Percentiles rank a stretch among this genome's conserved stretches.
Evolutionary conservation across 2,113 vertebrate genomes (phyloP).

Genomic region (Syngnathus scovelli): DNA sequence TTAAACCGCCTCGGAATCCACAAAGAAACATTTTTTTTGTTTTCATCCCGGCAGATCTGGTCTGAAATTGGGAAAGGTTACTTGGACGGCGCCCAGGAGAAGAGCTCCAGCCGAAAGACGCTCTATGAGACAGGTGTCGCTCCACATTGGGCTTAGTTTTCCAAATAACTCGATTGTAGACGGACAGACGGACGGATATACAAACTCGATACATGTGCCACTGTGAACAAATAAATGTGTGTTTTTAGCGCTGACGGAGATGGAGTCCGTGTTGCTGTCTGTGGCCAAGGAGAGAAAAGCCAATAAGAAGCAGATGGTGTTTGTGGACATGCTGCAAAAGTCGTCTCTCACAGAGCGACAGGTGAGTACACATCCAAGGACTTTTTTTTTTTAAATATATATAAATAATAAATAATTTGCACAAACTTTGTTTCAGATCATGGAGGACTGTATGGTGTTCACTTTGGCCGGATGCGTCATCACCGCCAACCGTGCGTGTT

Average conservation of each 20-base stretch:
- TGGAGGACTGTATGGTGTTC: constrained; percentile 97
- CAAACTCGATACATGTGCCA: neutral
- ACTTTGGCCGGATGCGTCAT: constrained; percentile 86
- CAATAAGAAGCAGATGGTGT: constrained; percentile 68
- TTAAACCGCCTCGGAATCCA: neutral
- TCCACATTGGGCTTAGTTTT: neutral
- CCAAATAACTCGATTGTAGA: neutral
- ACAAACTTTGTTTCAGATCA: constrained; percentile 69
- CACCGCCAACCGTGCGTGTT: constrained; percentile 87
- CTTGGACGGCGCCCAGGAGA: constrained; percentile 91
- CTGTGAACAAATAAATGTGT: neutral
- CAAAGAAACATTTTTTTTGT: neutral
- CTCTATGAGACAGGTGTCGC: constrained; percentile 80
- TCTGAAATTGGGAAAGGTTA: constrained; percentile 93
- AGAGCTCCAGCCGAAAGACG: constrained; percentile 82
- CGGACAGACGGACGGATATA: neutral
- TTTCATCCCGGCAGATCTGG: constrained; percentile 79
- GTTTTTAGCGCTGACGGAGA: constrained; percentile 78
- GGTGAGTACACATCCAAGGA: constrained; percentile 61
- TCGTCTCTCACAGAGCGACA: constrained; percentile 85
- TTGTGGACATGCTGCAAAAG: constrained; percentile 83
- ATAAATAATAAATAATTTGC: neutral
- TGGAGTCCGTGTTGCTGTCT: constrained; percentile 84
- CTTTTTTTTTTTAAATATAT: neutral
- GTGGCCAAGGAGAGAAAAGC: constrained; percentile 80